Percentiles rank a stretch among this genome's conserved stretches.
These are phyloP conservation scores for Diadumene lineata DNA, from an alignment of 92 coral and sea anemone genomes.

Conservation along the genomic window DNA sequence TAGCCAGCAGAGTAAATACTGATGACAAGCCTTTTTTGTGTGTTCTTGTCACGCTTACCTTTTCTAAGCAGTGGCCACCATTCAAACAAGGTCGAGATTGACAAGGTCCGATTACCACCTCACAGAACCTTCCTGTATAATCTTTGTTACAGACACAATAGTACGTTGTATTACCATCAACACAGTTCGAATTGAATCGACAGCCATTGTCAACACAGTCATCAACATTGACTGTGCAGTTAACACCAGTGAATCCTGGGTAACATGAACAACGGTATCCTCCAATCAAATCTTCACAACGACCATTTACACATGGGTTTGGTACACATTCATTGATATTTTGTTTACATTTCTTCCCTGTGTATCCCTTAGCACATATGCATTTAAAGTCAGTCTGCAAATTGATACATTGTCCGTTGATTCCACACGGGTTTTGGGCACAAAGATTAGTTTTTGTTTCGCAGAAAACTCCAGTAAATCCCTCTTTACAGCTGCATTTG, in stretches of 20 bases:
- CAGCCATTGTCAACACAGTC: slow-evolving; percentile 37
- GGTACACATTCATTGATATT: slow-evolving; percentile 37
- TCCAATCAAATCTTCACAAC: slow-evolving; percentile 36
- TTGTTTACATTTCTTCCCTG: slow-evolving; percentile 41
- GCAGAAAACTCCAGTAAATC: slow-evolving; percentile 33
- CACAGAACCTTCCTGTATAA: slow-evolving; percentile 32
- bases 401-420: slow-evolving; percentile 34
- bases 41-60: slow-evolving; percentile 33
- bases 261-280: slow-evolving; percentile 37
- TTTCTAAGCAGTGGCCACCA: slow-evolving; percentile 35
- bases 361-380: slow-evolving; percentile 30
- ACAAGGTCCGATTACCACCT: slow-evolving; percentile 30
- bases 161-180: slow-evolving; percentile 35
- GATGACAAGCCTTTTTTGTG: not conserved
- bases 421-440: slow-evolving; percentile 33
- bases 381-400: slow-evolving; percentile 25
- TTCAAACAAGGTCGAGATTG: slow-evolving; percentile 47
- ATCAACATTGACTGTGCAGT: slow-evolving; percentile 37
- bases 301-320: slow-evolving; percentile 43
- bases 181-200: slow-evolving; percentile 17
- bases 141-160: slow-evolving; percentile 29
- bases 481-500: slow-evolving; percentile 29
- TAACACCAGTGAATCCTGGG: slow-evolving; percentile 38
- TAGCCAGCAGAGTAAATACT: not conserved
- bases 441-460: slow-evolving; percentile 33